A percentile compares a stretch with the other conserved stretches of the same genome.
These are phyloP conservation scores for Idaea aversata DNA, from an alignment of 2,888 invertebrate genomes.

Conservation along the genomic window DNA sequence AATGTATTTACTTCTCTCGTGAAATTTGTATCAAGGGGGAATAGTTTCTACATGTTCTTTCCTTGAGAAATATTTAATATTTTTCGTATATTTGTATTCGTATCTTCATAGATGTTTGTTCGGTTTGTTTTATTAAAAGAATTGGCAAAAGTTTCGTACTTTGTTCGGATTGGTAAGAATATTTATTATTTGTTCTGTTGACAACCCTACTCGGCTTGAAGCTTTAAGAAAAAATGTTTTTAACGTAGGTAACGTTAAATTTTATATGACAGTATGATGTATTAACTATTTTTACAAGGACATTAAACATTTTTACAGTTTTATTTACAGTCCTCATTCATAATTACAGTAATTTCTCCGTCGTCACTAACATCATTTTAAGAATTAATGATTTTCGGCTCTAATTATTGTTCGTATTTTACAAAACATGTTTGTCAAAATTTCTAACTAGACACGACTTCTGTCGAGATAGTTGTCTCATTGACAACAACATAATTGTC, in stretches of 20 bases:
- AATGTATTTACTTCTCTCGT: slow-evolving; percentile 62
- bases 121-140: slow-evolving; percentile 31
- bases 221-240: not conserved
- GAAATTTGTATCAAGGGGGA: slow-evolving; percentile 57
- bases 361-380: not conserved
- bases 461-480: not conserved
- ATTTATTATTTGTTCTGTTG: not conserved
- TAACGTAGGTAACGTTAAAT: not conserved
- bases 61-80: slow-evolving; percentile 46
- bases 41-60: slow-evolving; percentile 48
- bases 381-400: not conserved
- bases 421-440: not conserved
- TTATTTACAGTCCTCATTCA: not conserved
- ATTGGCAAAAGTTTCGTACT: slow-evolving; percentile 17
- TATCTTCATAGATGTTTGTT: slow-evolving; percentile 26
- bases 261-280: not conserved
- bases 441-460: not conserved
- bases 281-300: not conserved
- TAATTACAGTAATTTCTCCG: not conserved
- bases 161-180: slow-evolving; percentile 19
- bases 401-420: not conserved
- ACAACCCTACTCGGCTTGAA: not conserved
- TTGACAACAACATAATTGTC: not conserved
- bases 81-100: slow-evolving; percentile 44
- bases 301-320: not conserved